These are phyloP conservation scores for Eudemis profundana DNA, from an alignment of 2,888 invertebrate genomes.

Conservation along the genomic window DNA sequence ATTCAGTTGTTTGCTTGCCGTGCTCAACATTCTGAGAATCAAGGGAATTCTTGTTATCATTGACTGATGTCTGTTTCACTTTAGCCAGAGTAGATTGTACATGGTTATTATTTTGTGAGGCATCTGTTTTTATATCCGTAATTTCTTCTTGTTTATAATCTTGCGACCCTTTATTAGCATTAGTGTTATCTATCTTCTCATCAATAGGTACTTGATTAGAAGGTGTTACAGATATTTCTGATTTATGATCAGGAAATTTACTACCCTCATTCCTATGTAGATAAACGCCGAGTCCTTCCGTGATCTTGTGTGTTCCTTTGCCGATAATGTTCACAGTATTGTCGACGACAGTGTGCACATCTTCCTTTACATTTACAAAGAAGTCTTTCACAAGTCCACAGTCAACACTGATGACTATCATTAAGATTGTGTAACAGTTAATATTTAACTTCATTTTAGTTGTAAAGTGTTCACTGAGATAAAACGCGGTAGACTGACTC, in stretches of 20 bases:
- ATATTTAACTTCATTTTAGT: constrained; percentile 30
- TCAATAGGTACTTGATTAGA: background rate
- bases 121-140: background rate
- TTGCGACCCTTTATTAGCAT: background rate
- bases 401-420: constrained; percentile 12
- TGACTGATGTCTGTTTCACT: background rate
- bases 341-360: constrained; percentile 11
- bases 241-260: constrained; percentile 8
- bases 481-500: constrained; percentile 4
- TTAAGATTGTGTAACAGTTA: constrained; percentile 3
- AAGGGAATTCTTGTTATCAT: background rate
- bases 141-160: constrained; percentile 4
- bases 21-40: background rate
- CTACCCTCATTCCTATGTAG: constrained; percentile 17
- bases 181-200: background rate
- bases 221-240: background rate
- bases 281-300: constrained; percentile 15
- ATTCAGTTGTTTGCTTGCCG: background rate
- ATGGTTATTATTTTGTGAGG: background rate
- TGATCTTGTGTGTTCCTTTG: constrained; percentile 20
- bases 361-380: constrained; percentile 12
- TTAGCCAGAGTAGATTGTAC: background rate
- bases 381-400: constrained; percentile 29
- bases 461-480: background rate
- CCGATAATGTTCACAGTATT: constrained; percentile 20